phyloP scores from a whole-genome alignment of 2,797 vertebrate species.

The Siniperca undulata region DNA sequence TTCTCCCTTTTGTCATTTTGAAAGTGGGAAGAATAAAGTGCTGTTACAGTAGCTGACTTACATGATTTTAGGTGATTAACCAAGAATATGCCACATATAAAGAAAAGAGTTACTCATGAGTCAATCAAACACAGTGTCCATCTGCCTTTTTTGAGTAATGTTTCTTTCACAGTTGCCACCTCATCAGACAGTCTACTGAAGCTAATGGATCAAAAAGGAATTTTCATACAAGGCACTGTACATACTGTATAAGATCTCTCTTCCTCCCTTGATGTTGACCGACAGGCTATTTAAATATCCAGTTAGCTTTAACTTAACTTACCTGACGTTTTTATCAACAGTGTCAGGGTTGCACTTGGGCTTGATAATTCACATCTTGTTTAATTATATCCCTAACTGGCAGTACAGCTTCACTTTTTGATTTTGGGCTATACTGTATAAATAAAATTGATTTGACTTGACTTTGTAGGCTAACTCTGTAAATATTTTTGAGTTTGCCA shows the following conservation, averaged over 20 bases:
- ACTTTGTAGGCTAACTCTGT: neutral
- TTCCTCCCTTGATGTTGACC: slow-evolving; percentile 8
- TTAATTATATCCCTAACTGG: slow-evolving; percentile 8
- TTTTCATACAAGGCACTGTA: neutral
- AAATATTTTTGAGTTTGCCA: neutral
- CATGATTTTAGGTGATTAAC: too few species aligned
- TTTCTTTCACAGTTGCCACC: neutral
- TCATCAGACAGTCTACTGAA: neutral
- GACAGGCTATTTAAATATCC: neutral
- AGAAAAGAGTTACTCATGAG: too few species aligned
- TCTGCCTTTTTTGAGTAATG: neutral
- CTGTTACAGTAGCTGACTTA: too few species aligned
- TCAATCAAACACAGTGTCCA: neutral
- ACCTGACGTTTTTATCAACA: neutral
- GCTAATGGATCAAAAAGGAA: neutral
- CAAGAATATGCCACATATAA: too few species aligned
- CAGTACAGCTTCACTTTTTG: neutral
- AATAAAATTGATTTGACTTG: neutral
- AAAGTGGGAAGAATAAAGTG: neutral
- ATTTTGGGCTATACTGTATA: neutral
- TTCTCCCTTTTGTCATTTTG: neutral
- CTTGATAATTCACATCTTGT: neutral
- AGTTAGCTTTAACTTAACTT: neutral
- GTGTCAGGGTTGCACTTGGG: neutral
- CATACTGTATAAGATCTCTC: too few species aligned